Conservation (phyloP, 53 echinoderm and acorn worm species). For the Antedon mediterranea region DNA sequence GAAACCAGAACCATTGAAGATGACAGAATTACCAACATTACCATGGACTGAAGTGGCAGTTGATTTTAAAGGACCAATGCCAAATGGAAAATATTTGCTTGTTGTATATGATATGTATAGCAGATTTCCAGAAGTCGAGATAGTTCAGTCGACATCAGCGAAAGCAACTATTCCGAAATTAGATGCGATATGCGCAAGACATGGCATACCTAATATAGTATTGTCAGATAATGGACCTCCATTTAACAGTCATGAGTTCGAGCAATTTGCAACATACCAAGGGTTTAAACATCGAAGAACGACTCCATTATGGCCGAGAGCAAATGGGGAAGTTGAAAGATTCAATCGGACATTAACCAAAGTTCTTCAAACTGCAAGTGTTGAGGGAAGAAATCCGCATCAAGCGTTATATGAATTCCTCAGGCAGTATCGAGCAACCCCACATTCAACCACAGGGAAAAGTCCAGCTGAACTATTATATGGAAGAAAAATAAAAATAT, state of each 20-base stretch:
- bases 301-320: background rate
- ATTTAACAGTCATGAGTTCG: background rate
- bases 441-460: conserved; percentile 18
- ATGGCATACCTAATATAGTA: background rate
- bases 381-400: conserved; percentile 14
- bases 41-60: too few species aligned
- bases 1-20: too few species aligned
- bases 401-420: conserved; percentile 22
- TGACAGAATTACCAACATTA: too few species aligned
- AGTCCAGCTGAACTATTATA: conserved; percentile 12
- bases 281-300: background rate
- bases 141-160: background rate
- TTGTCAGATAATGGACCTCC: background rate
- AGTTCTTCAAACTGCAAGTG: conserved; percentile 2
- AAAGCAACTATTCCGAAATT: background rate
- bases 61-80: conserved; percentile 10
- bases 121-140: conserved; percentile 15
- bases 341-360: conserved; percentile 22
- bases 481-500: conserved; percentile 15
- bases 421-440: conserved; percentile 28
- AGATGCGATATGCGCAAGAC: background rate
- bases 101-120: conserved; percentile 20
- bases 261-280: background rate
- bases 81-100: conserved; percentile 8
- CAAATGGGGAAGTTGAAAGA: background rate